Evolutionary conservation across 2,888 invertebrate species (phyloP).

Genomic region (Syritta pipiens): DNA sequence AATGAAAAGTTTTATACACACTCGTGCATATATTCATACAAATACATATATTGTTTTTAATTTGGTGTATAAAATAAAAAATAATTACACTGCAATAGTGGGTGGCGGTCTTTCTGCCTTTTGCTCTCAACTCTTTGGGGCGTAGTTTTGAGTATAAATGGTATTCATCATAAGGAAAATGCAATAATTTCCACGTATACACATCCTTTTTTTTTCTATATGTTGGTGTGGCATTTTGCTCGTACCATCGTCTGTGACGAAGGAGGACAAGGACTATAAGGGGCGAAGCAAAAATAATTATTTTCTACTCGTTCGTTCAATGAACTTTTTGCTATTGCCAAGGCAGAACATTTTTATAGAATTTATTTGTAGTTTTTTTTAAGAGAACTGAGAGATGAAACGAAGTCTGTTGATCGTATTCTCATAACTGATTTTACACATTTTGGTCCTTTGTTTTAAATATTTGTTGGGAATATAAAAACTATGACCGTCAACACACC

Average conservation of each 20-base stretch:
- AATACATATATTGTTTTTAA: slow-evolving; percentile 42
- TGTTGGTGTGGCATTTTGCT: not conserved
- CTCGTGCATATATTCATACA: not conserved
- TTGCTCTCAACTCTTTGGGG: no score
- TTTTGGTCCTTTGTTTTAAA: no score
- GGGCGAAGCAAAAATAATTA: slow-evolving; percentile 55
- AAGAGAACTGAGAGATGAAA: no score
- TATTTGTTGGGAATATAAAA: no score
- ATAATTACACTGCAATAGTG: slow-evolving; percentile 54
- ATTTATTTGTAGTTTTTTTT: no score
- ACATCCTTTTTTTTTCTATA: slow-evolving; percentile 27
- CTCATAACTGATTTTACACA: no score
- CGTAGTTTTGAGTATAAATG: slow-evolving; percentile 49
- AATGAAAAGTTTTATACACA: slow-evolving; percentile 12
- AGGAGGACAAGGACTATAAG: slow-evolving; percentile 38
- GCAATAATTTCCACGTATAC: slow-evolving; percentile 59
- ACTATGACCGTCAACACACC: no score
- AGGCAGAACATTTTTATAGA: no score
- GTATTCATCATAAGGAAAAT: slow-evolving; percentile 54
- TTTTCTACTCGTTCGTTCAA: slow-evolving; percentile 34
- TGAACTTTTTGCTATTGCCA: slow-evolving; percentile 35
- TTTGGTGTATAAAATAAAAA: slow-evolving; percentile 60
- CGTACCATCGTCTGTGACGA: slow-evolving; percentile 29
- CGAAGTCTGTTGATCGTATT: no score
- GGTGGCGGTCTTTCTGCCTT: not conserved